These are phyloP conservation scores for Lycopodina hypogea DNA, from an alignment of 37 sponge, comb jelly and placozoan genomes.

Conservation along the genomic window DNA sequence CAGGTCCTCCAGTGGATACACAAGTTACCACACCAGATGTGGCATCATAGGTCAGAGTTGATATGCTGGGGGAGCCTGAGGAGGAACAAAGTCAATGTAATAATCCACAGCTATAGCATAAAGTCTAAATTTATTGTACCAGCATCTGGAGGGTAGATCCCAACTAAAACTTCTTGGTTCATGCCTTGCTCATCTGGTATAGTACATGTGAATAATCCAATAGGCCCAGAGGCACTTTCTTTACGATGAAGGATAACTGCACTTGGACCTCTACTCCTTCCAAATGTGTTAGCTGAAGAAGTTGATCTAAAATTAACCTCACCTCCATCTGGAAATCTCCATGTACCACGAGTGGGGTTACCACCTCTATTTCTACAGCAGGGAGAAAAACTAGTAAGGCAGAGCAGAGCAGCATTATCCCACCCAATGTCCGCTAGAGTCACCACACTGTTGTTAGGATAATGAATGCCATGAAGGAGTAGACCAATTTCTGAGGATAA, in stretches of 20 bases:
- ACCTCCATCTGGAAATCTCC: neutral
- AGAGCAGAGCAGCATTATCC: slow-evolving; percentile 3
- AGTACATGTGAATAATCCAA: slow-evolving; percentile 21
- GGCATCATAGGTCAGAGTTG: neutral
- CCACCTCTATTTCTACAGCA: slow-evolving; percentile 5
- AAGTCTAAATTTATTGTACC: neutral
- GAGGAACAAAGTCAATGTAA: neutral
- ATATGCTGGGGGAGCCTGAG: neutral
- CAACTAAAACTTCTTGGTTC: slow-evolving; percentile 15
- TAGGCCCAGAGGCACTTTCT: neutral
- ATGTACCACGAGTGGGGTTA: neutral
- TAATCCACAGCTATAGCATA: neutral
- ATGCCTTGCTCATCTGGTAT: neutral
- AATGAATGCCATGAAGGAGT: neutral
- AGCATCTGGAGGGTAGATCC: neutral
- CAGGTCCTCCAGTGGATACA: slow-evolving; percentile 36
- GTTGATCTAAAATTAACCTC: neutral
- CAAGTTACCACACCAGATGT: slow-evolving; percentile 10
- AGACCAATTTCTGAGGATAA: neutral
- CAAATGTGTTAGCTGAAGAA: neutral
- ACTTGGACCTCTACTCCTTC: neutral
- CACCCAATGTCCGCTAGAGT: slow-evolving; percentile 8
- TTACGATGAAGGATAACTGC: neutral
- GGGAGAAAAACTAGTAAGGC: neutral
- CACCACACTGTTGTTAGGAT: slow-evolving; percentile 25